Conservation (phyloP, 1,140 invertebrate species). For the Drosophila mojavensis region DNA sequence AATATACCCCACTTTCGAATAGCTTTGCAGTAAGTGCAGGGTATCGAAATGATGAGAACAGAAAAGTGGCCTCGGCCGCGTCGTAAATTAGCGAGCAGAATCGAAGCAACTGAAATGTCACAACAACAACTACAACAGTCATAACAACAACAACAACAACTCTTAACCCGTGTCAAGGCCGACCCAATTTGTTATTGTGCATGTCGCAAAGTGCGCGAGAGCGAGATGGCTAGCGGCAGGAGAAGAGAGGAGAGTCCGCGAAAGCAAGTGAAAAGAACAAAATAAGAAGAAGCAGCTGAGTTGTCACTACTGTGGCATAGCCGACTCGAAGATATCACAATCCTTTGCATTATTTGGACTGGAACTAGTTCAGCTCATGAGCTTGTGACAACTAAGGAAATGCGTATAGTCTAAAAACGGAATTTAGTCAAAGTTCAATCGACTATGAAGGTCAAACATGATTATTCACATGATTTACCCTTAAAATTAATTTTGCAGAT, state of each 20-base stretch:
- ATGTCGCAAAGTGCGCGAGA: background rate
- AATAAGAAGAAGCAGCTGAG: background rate
- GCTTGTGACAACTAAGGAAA: too few species aligned
- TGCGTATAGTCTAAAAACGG: too few species aligned
- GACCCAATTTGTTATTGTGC: conserved; percentile 45
- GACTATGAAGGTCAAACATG: too few species aligned
- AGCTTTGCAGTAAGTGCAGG: background rate
- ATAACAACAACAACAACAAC: conserved; percentile 10
- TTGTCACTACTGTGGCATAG: background rate
- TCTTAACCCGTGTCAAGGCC: conserved; percentile 54
- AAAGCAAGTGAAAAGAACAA: conserved; percentile 4
- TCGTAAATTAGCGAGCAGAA: conserved; percentile 63
- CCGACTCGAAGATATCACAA: background rate
- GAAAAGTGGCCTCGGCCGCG: conserved; percentile 25
- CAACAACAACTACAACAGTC: conserved; percentile 35
- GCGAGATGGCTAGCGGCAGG: background rate
- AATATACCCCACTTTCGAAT: background rate
- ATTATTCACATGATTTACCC: too few species aligned
- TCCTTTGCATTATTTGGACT: too few species aligned
- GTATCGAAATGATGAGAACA: conserved; percentile 4
- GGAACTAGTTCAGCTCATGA: too few species aligned
- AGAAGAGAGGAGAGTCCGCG: background rate
- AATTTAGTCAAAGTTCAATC: too few species aligned
- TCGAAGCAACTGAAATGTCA: conserved; percentile 43
- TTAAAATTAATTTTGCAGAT: too few species aligned